A percentile compares a stretch with the other conserved stretches of the same genome.
Conservation (phyloP, 2,888 invertebrate species). For the Scaptodrosophila latifasciaeformis region DNA sequence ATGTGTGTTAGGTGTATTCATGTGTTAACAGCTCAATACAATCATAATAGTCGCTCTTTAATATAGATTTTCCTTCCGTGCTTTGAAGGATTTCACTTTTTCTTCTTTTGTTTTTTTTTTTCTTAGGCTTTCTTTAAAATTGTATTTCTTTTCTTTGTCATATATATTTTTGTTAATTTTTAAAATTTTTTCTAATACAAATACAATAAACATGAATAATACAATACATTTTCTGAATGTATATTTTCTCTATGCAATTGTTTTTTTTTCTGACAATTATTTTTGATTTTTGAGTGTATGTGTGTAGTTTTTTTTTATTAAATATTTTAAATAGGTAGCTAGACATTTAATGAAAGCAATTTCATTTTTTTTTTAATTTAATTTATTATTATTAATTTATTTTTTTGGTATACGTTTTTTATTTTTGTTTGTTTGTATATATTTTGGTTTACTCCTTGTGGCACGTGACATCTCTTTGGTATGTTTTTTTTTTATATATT, state of each 20-base stretch:
- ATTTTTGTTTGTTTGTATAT: constrained; percentile 15
- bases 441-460: constrained; percentile 25
- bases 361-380: constrained; percentile 3
- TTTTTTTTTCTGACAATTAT: not conserved
- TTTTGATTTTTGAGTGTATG: not conserved
- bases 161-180: constrained; percentile 7
- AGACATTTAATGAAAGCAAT: constrained; percentile 45
- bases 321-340: constrained; percentile 43
- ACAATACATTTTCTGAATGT: no score
- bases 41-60: no score
- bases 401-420: constrained; percentile 14
- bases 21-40: no score
- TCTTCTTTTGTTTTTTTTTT: no score
- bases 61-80: no score
- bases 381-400: constrained; percentile 12
- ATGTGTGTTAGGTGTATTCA: no score
- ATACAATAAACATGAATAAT: constrained; percentile 63
- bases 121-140: no score
- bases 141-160: no score
- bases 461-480: constrained; percentile 41
- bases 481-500: constrained; percentile 3
- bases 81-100: no score
- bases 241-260: constrained; percentile 21
- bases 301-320: not conserved
- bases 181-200: constrained; percentile 61